Conservation (phyloP, 2,888 invertebrate species). For the Tipula confusa region DNA sequence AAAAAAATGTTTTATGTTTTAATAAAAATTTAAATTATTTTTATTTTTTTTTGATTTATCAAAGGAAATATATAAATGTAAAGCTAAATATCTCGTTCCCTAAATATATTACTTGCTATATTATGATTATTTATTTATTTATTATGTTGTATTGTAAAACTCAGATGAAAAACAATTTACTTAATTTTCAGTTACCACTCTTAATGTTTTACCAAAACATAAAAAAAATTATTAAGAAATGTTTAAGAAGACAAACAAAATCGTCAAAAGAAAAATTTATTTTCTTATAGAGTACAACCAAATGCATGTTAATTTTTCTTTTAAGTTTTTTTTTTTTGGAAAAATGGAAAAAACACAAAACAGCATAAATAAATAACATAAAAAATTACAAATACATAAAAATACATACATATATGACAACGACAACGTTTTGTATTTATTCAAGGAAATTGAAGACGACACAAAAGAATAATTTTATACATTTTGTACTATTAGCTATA, state of each 20-base stretch:
- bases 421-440: neutral
- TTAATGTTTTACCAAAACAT: neutral
- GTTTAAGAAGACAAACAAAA: neutral
- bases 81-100: neutral
- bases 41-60: neutral
- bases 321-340: no score
- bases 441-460: neutral
- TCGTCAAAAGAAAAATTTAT: slow-evolving; percentile 1
- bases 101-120: neutral
- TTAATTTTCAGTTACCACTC: neutral
- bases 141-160: neutral
- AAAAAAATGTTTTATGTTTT: neutral
- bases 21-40: neutral
- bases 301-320: slow-evolving; percentile 25
- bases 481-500: no score
- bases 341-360: neutral
- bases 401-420: neutral
- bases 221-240: neutral
- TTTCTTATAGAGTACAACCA: neutral
- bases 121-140: neutral
- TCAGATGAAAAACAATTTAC: neutral
- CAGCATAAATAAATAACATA: neutral
- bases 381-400: neutral
- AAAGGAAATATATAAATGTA: neutral
- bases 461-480: neutral